Percentiles rank a stretch among this genome's conserved stretches.
Conservation (phyloP, 2,888 invertebrate species). For the Eremobia ochroleuca region DNA sequence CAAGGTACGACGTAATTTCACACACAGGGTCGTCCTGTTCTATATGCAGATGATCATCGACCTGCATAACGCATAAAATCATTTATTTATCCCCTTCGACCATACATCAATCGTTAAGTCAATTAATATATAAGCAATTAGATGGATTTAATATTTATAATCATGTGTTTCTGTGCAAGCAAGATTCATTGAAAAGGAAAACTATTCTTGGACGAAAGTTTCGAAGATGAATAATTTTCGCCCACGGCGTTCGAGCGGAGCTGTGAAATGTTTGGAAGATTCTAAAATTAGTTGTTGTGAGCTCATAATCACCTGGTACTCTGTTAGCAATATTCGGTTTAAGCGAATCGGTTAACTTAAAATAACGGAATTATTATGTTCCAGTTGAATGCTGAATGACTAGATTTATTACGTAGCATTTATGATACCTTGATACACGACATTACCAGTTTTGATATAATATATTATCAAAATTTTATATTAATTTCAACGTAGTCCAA, state of each 20-base stretch:
- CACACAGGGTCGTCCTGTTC: conserved; percentile 57
- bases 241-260: conserved; percentile 19
- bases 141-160: not conserved
- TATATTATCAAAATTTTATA: conserved; percentile 7
- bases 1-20: conserved; percentile 52
- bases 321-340: conserved; percentile 4
- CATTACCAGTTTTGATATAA: conserved; percentile 5
- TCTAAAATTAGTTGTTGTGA: conserved; percentile 35
- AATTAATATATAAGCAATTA: not conserved
- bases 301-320: conserved; percentile 23
- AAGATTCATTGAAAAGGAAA: conserved; percentile 23
- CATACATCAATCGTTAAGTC: conserved; percentile 3
- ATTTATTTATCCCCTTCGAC: conserved; percentile 27
- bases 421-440: not conserved
- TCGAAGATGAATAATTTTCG: conserved; percentile 35
- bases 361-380: not conserved
- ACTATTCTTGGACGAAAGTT: conserved; percentile 38
- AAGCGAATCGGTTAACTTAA: not conserved
- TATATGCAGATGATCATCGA: conserved; percentile 52
- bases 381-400: not conserved
- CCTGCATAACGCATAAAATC: conserved; percentile 42
- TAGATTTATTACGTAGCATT: not conserved
- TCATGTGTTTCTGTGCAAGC: conserved; percentile 9
- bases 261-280: conserved; percentile 35
- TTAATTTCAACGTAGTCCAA: not conserved